Conservation (phyloP, 2,888 invertebrate genomes). For the Cataglyphis albicans region DNA sequence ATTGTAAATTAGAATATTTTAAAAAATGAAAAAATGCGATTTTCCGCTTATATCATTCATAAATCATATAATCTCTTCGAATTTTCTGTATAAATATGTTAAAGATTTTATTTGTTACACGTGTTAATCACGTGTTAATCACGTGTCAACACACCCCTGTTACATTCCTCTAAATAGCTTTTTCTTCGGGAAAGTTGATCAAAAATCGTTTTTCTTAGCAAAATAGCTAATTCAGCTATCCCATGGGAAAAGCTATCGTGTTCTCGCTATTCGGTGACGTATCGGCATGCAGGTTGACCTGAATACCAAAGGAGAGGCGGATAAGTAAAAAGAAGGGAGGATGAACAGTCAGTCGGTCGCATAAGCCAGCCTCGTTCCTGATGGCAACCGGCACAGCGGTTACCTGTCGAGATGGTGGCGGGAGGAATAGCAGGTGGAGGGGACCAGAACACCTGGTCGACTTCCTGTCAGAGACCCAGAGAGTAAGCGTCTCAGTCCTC, state of each 20-base stretch:
- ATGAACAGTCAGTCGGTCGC: conserved; percentile 71
- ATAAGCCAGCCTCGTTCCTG: conserved; percentile 74
- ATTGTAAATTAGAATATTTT: not conserved
- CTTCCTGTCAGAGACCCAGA: conserved; percentile 80
- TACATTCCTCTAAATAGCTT: not conserved
- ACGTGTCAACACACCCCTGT: not conserved
- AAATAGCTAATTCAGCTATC: not conserved
- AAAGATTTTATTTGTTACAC: not conserved
- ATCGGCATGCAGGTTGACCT: conserved; percentile 70
- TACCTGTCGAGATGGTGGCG: conserved; percentile 67
- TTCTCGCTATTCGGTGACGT: conserved; percentile 17
- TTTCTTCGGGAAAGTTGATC: not conserved
- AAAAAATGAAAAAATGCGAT: not conserved
- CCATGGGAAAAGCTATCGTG: conserved; percentile 45
- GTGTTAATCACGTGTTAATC: not conserved
- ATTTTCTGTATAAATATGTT: not conserved
- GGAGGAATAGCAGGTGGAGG: conserved; percentile 66
- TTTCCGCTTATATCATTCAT: not conserved
- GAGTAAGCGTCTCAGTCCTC: conserved; percentile 80
- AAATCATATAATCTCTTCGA: not conserved
- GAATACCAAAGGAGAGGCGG: conserved; percentile 72
- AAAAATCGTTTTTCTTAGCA: not conserved
- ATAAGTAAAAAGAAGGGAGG: conserved; percentile 58
- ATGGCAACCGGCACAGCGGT: conserved; percentile 75
- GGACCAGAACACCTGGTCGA: conserved; percentile 81